These are phyloP conservation scores for Simalia tracyae DNA, from an alignment of 2,797 vertebrate species.

Conservation along the genomic window DNA sequence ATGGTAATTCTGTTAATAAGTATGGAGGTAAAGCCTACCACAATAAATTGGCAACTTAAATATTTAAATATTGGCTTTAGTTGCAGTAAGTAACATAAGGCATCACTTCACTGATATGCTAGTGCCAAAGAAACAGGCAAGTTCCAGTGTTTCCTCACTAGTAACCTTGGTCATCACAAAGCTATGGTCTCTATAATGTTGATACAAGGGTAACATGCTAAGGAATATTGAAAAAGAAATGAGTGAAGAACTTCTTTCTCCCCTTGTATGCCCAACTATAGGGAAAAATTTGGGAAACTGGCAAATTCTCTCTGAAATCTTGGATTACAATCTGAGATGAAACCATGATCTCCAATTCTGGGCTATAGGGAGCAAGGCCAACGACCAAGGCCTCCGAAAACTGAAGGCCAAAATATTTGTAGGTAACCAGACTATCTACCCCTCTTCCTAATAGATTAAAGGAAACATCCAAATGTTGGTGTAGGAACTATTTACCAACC, in stretches of 20 bases:
- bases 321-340: neutral
- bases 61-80: neutral
- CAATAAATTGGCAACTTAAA: neutral
- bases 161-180: neutral
- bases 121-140: neutral
- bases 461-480: neutral
- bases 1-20: neutral
- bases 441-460: too few relatives aligned
- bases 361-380: neutral
- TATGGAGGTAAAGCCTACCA: neutral
- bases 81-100: neutral
- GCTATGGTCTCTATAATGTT: neutral
- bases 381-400: too few relatives aligned
- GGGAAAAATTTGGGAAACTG: too few relatives aligned
- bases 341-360: neutral
- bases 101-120: neutral
- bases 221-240: neutral
- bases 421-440: too few relatives aligned
- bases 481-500: neutral
- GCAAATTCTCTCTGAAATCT: neutral
- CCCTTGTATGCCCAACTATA: neutral
- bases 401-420: too few relatives aligned
- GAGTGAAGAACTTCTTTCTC: neutral
- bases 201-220: neutral
- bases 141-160: neutral